phyloP scores from a whole-genome alignment of 2,888 invertebrate genomes.

The Sussaba pulchella region DNA sequence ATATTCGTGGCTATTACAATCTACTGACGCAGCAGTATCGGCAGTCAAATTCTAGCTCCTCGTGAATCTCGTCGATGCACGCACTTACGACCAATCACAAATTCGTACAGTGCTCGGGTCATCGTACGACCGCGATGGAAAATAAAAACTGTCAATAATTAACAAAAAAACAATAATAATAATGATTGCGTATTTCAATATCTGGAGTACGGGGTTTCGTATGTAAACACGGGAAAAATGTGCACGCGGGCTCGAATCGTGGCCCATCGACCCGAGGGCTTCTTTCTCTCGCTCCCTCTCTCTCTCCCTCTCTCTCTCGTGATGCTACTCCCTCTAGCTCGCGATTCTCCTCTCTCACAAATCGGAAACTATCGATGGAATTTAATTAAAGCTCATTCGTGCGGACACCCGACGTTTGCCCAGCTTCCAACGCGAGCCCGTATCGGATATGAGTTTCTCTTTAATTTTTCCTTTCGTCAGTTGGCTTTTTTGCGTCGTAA shows the following conservation, averaged over 20 bases:
- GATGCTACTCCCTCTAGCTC: constrained; percentile 21
- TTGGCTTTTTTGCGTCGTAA: constrained; percentile 8
- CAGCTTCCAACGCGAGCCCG: constrained; percentile 45
- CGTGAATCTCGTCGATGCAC: background rate
- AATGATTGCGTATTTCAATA: constrained; percentile 38
- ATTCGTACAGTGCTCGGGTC: constrained; percentile 57
- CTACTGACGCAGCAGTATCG: background rate
- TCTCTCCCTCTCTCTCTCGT: constrained; percentile 19
- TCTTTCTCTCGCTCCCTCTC: constrained; percentile 12
- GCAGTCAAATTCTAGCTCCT: background rate
- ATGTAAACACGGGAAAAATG: constrained; percentile 45
- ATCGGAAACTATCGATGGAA: constrained; percentile 73
- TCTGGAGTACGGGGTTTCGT: constrained; percentile 29
- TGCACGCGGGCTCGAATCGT: constrained; percentile 25
- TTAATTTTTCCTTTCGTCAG: constrained; percentile 11
- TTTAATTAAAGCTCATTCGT: constrained; percentile 72
- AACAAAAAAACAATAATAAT: background rate
- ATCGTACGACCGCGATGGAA: background rate
- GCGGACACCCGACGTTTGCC: constrained; percentile 50
- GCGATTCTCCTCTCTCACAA: constrained; percentile 27
- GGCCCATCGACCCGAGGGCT: constrained; percentile 70
- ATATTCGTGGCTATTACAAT: background rate
- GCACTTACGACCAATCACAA: constrained; percentile 2
- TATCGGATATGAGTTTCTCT: constrained; percentile 30
- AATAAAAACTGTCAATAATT: constrained; percentile 47